Percentiles rank a stretch among this genome's conserved stretches.
Evolutionary conservation across 2,113 vertebrate genomes (phyloP).

Genomic region (Halcyon senegalensis): DNA sequence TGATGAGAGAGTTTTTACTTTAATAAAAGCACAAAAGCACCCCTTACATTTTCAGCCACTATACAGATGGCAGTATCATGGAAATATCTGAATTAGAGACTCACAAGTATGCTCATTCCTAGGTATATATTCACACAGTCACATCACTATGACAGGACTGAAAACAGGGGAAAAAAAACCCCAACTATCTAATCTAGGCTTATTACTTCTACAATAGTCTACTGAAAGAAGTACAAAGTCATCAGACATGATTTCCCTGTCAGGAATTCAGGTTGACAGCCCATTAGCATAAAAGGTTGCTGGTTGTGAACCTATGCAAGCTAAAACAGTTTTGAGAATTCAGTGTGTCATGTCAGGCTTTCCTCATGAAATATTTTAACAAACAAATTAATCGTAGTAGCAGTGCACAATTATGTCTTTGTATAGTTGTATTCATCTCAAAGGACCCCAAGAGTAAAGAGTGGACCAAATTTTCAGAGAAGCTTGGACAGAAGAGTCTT

Average conservation of each 20-base stretch:
- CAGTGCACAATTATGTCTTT: neutral
- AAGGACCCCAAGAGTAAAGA: neutral
- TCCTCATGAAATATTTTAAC: neutral
- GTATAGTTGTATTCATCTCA: neutral
- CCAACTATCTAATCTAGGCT: neutral
- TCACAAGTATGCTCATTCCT: neutral
- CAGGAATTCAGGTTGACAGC: neutral
- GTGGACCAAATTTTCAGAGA: neutral
- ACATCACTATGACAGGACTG: neutral
- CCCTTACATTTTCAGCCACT: neutral
- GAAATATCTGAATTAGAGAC: neutral
- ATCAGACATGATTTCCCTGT: neutral
- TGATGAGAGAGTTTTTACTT: neutral
- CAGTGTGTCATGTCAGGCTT: neutral
- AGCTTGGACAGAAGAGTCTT: neutral
- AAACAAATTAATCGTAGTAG: neutral
- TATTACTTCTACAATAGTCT: neutral
- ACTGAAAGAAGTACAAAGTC: neutral
- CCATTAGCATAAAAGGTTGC: neutral
- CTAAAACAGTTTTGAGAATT: neutral
- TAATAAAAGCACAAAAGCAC: neutral
- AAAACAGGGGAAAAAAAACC: neutral
- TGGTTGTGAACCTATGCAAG: neutral
- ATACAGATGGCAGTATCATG: neutral
- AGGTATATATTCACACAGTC: neutral